phyloP scores from a whole-genome alignment of 2,797 vertebrate genomes.

The Acomys russatus region DNA sequence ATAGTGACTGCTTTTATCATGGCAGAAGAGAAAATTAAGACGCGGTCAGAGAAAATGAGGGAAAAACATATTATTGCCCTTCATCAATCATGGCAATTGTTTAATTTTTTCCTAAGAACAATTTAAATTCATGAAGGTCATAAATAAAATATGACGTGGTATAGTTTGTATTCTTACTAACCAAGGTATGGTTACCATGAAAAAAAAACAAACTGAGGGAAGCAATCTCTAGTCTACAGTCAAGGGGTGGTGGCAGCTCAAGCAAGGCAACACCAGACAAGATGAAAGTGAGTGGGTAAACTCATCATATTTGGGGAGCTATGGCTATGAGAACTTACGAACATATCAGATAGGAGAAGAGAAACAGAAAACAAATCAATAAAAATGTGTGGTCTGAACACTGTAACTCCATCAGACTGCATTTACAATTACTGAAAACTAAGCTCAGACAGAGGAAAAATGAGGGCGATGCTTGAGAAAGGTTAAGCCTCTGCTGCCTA shows the following conservation, averaged over 20 bases:
- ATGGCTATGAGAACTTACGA: not conserved
- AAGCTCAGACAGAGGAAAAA: not conserved
- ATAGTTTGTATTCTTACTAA: conserved; percentile 12
- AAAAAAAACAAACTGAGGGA: conserved; percentile 19
- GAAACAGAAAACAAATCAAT: not conserved
- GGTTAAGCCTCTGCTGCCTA: not conserved
- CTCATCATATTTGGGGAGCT: conserved; percentile 8
- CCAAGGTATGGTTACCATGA: not conserved
- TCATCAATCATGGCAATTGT: not conserved
- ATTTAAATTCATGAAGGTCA: not conserved
- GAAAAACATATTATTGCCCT: not conserved
- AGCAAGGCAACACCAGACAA: not conserved
- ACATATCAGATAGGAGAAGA: not conserved
- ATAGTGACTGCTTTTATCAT: not conserved
- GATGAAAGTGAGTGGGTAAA: not conserved
- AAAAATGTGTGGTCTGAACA: not conserved
- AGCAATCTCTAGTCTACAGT: not conserved
- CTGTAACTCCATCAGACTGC: not conserved
- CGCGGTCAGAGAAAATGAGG: not conserved
- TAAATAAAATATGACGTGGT: not conserved
- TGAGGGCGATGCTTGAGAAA: not conserved
- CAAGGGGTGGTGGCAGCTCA: not conserved
- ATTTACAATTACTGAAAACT: not conserved
- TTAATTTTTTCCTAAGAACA: conserved; percentile 20
- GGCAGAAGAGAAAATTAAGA: not conserved